These are phyloP conservation scores for Glyphotaelius pellucidus DNA, from an alignment of 2,888 invertebrate species.

Conservation along the genomic window DNA sequence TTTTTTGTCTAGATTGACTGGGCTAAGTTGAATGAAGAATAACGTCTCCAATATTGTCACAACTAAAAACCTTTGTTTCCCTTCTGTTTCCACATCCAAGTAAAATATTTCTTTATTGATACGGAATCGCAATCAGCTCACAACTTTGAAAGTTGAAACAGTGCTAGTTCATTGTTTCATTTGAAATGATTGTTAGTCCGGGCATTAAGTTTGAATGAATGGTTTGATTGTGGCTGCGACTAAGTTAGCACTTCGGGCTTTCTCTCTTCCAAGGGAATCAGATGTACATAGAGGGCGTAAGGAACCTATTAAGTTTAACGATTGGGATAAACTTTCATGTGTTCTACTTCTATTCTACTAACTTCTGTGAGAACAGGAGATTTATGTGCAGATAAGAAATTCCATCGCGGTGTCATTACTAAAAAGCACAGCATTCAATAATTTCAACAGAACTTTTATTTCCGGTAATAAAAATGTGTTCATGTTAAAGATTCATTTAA, in stretches of 20 bases:
- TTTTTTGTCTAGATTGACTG: too few species aligned
- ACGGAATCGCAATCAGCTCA: neutral
- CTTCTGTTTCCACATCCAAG: neutral
- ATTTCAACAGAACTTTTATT: neutral
- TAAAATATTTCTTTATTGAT: neutral
- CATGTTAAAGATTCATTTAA: neutral
- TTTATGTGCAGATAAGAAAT: neutral
- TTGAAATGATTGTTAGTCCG: neutral
- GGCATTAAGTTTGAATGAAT: neutral
- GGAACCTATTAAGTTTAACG: conserved; percentile 43
- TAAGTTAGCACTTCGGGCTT: neutral
- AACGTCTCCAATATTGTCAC: neutral
- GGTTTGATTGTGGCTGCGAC: neutral
- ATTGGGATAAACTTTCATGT: conserved; percentile 23
- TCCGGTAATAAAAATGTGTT: neutral
- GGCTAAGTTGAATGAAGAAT: too few species aligned
- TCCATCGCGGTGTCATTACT: neutral
- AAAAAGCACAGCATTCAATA: neutral
- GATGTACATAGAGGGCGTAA: neutral
- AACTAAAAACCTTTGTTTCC: neutral
- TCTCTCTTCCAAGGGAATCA: conserved; percentile 8
- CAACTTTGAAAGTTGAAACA: neutral
- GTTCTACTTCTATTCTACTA: conserved; percentile 10
- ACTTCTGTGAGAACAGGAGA: neutral
- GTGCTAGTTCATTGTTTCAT: neutral